These are phyloP conservation scores for Crocidura indochinensis DNA, from an alignment of 2,797 vertebrate genomes.

Conservation along the genomic window DNA sequence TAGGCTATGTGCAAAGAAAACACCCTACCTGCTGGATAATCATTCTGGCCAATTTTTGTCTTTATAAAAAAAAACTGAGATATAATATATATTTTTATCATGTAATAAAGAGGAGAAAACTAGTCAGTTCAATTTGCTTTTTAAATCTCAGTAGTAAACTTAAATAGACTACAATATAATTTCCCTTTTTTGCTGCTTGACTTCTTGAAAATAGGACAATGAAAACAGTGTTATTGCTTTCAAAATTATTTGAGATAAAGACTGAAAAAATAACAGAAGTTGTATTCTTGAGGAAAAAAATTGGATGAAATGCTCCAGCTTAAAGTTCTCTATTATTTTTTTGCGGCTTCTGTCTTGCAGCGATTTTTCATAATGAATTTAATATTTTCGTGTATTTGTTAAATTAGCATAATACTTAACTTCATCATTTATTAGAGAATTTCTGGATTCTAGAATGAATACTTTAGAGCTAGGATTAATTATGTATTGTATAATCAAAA, in stretches of 20 bases:
- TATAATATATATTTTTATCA: too few species aligned
- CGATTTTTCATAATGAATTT: neutral
- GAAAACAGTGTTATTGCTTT: neutral
- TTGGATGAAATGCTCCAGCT: neutral
- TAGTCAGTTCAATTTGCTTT: neutral
- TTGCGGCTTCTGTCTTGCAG: too few species aligned
- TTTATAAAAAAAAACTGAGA: too few species aligned
- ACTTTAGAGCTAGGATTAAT: too few species aligned
- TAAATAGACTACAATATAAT: neutral
- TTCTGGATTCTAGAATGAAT: neutral
- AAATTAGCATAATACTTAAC: conserved; percentile 17
- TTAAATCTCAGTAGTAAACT: neutral
- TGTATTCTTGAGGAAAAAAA: neutral
- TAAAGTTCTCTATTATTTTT: conserved; percentile 1
- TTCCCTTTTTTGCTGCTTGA: conserved; percentile 17
- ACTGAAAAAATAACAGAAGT: neutral
- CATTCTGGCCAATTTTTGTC: too few species aligned
- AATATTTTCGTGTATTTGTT: neutral
- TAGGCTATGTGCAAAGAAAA: too few species aligned
- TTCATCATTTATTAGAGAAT: neutral
- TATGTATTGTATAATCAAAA: neutral
- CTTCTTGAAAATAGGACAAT: neutral
- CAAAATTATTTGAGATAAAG: neutral
- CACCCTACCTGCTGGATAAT: too few species aligned
- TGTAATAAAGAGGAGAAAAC: too few species aligned